Percentiles rank a stretch among this genome's conserved stretches.
Conservation (phyloP, 2,797 vertebrate genomes). For the Spinus olivaceus region DNA sequence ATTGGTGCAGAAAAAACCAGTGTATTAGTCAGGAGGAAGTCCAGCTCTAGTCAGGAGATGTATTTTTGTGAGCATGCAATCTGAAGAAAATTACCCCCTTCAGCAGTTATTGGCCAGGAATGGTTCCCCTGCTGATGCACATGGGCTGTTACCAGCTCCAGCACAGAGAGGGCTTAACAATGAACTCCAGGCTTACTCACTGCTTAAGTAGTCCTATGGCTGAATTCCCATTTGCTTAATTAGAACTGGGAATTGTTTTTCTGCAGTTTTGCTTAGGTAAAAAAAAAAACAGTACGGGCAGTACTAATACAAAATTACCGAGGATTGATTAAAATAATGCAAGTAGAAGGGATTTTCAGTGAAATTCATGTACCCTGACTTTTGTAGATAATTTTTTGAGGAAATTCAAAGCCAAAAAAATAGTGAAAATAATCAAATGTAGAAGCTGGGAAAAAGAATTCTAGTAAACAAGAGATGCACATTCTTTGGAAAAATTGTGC, state of each 20-base stretch:
- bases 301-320: background rate
- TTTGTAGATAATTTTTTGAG: background rate
- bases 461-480: background rate
- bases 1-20: background rate
- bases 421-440: background rate
- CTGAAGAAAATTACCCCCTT: background rate
- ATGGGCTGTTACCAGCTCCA: background rate
- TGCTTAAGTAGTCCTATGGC: background rate
- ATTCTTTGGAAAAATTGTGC: background rate
- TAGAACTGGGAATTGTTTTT: background rate
- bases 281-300: background rate
- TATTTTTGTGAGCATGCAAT: background rate
- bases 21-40: background rate
- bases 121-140: background rate
- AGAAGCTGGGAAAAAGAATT: background rate
- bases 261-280: background rate
- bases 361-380: background rate
- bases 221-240: background rate
- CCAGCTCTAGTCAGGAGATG: background rate
- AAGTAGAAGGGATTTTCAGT: background rate
- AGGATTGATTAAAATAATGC: background rate
- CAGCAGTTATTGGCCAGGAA: background rate
- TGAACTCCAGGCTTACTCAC: background rate
- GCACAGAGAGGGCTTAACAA: background rate
- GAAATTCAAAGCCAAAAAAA: background rate